A percentile compares a stretch with the other conserved stretches of the same genome.
Conservation (phyloP, 2,888 invertebrate species). For the Diplolepis rosae region DNA sequence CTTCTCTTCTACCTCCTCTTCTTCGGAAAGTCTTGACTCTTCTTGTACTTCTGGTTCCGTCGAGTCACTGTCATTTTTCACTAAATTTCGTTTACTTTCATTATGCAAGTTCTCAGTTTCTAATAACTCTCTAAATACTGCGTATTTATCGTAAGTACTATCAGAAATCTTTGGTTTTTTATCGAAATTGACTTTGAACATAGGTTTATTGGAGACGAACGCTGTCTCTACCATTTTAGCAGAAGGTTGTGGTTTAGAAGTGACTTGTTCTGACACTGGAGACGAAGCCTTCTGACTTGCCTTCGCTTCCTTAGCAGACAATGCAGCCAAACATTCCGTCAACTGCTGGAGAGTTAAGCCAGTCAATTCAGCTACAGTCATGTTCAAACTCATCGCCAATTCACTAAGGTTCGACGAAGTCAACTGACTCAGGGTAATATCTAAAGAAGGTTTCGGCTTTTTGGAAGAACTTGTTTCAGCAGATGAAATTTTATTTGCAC, state of each 20-base stretch:
- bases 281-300: constrained; percentile 38
- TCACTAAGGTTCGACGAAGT: constrained; percentile 89
- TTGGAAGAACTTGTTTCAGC: constrained; percentile 52
- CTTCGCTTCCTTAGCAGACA: constrained; percentile 63
- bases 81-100: not conserved
- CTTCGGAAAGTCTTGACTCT: constrained; percentile 39
- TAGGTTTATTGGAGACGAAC: constrained; percentile 66
- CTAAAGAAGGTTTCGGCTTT: constrained; percentile 74
- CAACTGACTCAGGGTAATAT: constrained; percentile 88
- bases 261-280: constrained; percentile 31
- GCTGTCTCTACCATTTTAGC: constrained; percentile 65
- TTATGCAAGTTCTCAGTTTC: constrained; percentile 79
- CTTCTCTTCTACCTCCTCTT: constrained; percentile 44
- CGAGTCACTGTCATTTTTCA: not conserved
- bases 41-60: not conserved
- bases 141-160: constrained; percentile 86
- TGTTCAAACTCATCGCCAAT: constrained; percentile 83
- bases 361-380: constrained; percentile 85
- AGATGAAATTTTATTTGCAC: constrained; percentile 54
- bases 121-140: constrained; percentile 88
- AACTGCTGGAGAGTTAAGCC: constrained; percentile 91
- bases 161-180: constrained; percentile 74
- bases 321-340: constrained; percentile 83
- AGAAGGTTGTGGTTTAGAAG: constrained; percentile 62
- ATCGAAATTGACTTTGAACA: constrained; percentile 82